Evolutionary conservation across 1,140 invertebrate species (phyloP).

Genomic region (Aphaenogaster floridana): DNA sequence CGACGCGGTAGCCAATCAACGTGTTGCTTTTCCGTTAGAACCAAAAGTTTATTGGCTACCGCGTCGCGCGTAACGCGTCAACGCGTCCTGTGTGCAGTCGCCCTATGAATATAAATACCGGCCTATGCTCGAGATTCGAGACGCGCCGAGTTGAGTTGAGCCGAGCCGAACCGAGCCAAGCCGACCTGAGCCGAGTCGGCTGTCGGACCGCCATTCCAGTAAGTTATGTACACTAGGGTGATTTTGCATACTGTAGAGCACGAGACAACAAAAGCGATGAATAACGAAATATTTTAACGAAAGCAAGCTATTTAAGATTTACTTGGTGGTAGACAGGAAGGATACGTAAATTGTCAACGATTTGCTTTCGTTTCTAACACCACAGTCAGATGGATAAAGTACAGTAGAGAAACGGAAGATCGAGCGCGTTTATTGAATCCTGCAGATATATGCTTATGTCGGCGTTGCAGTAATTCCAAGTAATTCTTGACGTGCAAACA

Average conservation of each 20-base stretch:
- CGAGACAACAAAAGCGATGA: slow-evolving; percentile 20
- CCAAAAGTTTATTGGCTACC: too few relatives aligned
- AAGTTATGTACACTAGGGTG: not conserved
- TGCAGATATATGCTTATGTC: not conserved
- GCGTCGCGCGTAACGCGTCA: too few relatives aligned
- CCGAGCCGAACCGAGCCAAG: not conserved
- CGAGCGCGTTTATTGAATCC: slow-evolving; percentile 45
- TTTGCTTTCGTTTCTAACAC: not conserved
- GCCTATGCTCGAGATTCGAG: too few relatives aligned
- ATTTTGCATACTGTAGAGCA: not conserved
- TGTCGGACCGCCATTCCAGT: slow-evolving; percentile 23
- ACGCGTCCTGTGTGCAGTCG: too few relatives aligned
- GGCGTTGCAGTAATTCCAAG: slow-evolving; percentile 20
- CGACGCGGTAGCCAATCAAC: too few relatives aligned
- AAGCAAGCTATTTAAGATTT: not conserved
- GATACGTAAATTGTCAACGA: not conserved
- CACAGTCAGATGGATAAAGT: not conserved
- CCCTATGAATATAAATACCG: too few relatives aligned
- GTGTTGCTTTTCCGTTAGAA: too few relatives aligned
- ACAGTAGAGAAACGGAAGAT: not conserved
- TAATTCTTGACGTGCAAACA: slow-evolving; percentile 69
- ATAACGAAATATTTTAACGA: slow-evolving; percentile 6
- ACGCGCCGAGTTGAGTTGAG: not conserved
- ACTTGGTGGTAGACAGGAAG: not conserved
- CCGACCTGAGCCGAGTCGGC: not conserved